Percentiles rank a stretch among this genome's conserved stretches.
Conservation (phyloP, 2,113 vertebrate genomes). For the Actenoides hombroni region DNA sequence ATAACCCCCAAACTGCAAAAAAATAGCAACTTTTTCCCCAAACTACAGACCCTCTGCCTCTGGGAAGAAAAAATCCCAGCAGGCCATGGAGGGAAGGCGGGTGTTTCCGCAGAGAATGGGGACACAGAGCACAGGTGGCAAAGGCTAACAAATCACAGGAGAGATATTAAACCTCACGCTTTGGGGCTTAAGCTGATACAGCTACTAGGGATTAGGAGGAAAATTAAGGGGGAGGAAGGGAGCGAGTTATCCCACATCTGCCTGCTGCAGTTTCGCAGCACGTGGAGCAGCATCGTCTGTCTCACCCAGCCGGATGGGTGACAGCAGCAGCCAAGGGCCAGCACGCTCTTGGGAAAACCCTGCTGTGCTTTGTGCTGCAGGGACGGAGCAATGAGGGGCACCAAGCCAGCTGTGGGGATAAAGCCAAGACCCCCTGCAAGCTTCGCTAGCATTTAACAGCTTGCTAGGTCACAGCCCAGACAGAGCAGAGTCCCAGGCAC, state of each 20-base stretch:
- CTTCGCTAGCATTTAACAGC: not conserved
- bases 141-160: slow-evolving; percentile 17
- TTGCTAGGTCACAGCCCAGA: not conserved
- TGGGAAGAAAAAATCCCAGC: not conserved
- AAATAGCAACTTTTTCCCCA: not conserved
- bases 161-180: slow-evolving; percentile 33
- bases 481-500: not conserved
- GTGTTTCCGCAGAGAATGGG: not conserved
- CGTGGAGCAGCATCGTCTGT: fast-evolving
- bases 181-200: slow-evolving; percentile 34
- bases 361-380: not conserved
- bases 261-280: not conserved
- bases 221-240: not conserved
- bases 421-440: not conserved
- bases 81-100: not conserved
- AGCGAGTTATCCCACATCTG: not conserved
- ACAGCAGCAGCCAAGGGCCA: not conserved
- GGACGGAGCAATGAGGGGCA: not conserved
- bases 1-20: not conserved
- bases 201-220: slow-evolving; percentile 43
- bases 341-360: not conserved
- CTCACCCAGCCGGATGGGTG: not conserved
- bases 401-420: fast-evolving
- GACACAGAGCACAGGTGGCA: not conserved
- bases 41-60: fast-evolving